A percentile compares a stretch with the other conserved stretches of the same genome.
Evolutionary conservation across 2,888 invertebrate genomes (phyloP).

Genomic region (Amphipoea oculea): DNA sequence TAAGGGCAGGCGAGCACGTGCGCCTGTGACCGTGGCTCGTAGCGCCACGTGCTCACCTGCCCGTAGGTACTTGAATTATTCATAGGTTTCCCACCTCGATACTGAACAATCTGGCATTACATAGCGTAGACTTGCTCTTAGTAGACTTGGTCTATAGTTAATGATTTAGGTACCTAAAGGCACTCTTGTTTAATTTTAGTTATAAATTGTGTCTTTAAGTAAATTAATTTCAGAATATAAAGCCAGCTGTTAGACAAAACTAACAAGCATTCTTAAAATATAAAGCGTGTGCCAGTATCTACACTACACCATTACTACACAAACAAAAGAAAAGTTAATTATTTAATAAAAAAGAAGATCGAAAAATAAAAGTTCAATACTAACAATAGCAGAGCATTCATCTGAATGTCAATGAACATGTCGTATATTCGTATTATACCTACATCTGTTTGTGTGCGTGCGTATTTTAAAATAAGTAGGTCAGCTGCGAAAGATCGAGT

Average conservation of each 20-base stretch:
- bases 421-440: conserved; percentile 1
- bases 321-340: conserved; percentile 20
- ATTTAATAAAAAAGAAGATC: neutral
- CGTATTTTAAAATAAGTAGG: conserved; percentile 51
- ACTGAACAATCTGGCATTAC: conserved; percentile 6
- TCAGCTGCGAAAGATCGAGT: conserved; percentile 41
- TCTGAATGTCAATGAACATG: conserved; percentile 47
- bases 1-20: conserved; percentile 47
- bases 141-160: neutral
- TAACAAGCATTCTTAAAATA: neutral
- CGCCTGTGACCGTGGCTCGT: conserved; percentile 38
- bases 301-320: neutral
- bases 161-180: neutral
- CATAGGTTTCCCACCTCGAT: conserved; percentile 58
- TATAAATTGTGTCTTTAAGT: conserved; percentile 11
- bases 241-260: neutral
- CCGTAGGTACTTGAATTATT: conserved; percentile 53
- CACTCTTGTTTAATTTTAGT: neutral
- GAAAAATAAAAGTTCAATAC: conserved; percentile 32
- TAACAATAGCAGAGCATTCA: conserved; percentile 33
- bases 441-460: conserved; percentile 6
- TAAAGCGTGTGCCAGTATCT: neutral
- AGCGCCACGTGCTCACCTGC: conserved; percentile 47
- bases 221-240: conserved; percentile 16
- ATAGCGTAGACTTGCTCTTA: conserved; percentile 1